phyloP scores from a whole-genome alignment of 2,888 invertebrate genomes.

The Megalurothrips usitatus region DNA sequence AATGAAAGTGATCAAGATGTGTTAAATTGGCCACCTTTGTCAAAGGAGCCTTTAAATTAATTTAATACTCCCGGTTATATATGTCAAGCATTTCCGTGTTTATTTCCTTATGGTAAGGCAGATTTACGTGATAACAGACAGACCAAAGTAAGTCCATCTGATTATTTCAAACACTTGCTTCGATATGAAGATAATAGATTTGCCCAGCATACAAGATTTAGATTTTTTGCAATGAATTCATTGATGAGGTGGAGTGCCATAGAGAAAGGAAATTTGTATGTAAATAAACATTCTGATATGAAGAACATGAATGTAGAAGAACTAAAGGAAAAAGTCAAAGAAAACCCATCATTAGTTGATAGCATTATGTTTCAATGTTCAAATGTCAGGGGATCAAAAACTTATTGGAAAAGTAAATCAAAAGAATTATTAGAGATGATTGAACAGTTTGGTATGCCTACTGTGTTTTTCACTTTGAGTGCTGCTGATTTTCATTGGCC shows the following conservation, averaged over 20 bases:
- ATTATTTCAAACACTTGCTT: slow-evolving; percentile 30
- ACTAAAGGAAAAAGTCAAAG: slow-evolving; percentile 10
- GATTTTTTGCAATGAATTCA: slow-evolving; percentile 31
- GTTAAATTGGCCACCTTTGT: slow-evolving; percentile 3
- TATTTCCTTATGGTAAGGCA: slow-evolving; percentile 33
- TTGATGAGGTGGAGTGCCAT: background rate
- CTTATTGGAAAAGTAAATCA: slow-evolving; percentile 32
- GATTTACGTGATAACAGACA: slow-evolving; percentile 30
- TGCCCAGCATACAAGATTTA: slow-evolving; percentile 29
- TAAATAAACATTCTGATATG: background rate
- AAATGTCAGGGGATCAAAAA: slow-evolving; percentile 33
- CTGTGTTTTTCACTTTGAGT: slow-evolving; percentile 36
- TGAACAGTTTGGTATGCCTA: slow-evolving; percentile 34
- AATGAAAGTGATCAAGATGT: background rate
- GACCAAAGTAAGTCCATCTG: slow-evolving; percentile 2
- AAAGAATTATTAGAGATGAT: slow-evolving; percentile 35
- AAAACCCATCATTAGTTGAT: background rate
- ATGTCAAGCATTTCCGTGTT: slow-evolving; percentile 33
- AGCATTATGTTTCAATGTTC: slow-evolving; percentile 33
- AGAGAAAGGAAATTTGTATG: background rate
- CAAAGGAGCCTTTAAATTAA: slow-evolving; percentile 30
- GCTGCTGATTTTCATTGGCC: slow-evolving; percentile 36
- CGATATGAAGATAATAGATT: slow-evolving; percentile 30
- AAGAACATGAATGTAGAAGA: background rate
- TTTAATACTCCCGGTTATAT: slow-evolving; percentile 32